Conservation (phyloP, 2,113 vertebrate species). For the Tachysurus vachellii region DNA sequence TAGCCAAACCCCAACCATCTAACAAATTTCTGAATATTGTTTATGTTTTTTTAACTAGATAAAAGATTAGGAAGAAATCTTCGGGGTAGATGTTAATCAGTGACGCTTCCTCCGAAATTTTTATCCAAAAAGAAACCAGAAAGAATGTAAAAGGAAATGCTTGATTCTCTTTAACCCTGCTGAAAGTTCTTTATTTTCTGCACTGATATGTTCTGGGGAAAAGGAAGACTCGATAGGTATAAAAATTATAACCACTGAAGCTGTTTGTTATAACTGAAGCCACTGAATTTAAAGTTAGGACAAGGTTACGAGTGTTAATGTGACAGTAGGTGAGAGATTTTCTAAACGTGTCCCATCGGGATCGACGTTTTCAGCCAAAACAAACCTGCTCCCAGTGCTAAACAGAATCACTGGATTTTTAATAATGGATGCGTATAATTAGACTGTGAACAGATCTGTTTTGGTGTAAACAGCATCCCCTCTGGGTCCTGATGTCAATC, state of each 20-base stretch:
- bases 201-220: slow-evolving; percentile 55
- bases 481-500: not conserved
- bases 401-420: not conserved
- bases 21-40: slow-evolving; percentile 25
- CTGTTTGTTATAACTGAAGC: slow-evolving; percentile 30
- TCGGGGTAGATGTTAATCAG: not conserved
- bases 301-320: slow-evolving; percentile 10
- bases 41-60: not conserved
- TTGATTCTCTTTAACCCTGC: slow-evolving; percentile 28
- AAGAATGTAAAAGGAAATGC: slow-evolving; percentile 55
- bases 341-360: not conserved
- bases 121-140: slow-evolving; percentile 47
- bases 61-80: slow-evolving; percentile 24
- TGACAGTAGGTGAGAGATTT: slow-evolving; percentile 18
- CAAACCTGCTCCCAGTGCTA: slow-evolving; percentile 1
- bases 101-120: not conserved
- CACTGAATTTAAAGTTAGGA: slow-evolving; percentile 30
- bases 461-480: slow-evolving; percentile 7
- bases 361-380: slow-evolving; percentile 27
- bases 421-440: not conserved
- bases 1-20: not conserved
- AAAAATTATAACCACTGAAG: slow-evolving; percentile 49
- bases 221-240: slow-evolving; percentile 27
- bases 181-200: slow-evolving; percentile 50
- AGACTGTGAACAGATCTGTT: slow-evolving; percentile 31